A percentile compares a stretch with the other conserved stretches of the same genome.
phyloP scores from a whole-genome alignment of 2,888 invertebrate species.

The Xanthorhoe spadicearia region DNA sequence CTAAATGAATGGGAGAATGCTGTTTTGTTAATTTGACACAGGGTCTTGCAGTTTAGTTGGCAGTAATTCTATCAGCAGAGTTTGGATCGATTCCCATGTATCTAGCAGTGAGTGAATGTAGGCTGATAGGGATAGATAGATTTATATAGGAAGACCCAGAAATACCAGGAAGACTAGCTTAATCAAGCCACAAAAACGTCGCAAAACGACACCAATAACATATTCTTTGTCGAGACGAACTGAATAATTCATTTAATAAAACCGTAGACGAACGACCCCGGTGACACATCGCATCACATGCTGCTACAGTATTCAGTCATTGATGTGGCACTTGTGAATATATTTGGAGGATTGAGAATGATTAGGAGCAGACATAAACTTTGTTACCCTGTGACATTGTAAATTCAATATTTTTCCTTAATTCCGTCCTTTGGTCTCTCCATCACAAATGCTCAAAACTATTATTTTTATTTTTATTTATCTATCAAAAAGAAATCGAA shows the following conservation, averaged over 20 bases:
- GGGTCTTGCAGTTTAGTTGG: background rate
- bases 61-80: background rate
- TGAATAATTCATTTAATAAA: slow-evolving; percentile 57
- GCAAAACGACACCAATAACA: slow-evolving; percentile 38
- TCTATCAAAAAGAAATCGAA: no score
- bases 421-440: no score
- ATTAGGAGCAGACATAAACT: background rate
- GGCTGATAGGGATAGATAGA: no score
- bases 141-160: background rate
- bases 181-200: slow-evolving; percentile 15
- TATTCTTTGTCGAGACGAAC: slow-evolving; percentile 24
- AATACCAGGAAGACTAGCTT: background rate
- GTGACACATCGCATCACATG: slow-evolving; percentile 45
- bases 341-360: background rate
- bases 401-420: no score
- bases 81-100: no score
- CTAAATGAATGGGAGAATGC: background rate
- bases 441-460: no score
- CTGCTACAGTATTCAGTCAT: slow-evolving; percentile 5
- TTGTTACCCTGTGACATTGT: background rate
- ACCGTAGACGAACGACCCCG: slow-evolving; percentile 54
- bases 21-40: background rate
- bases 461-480: no score
- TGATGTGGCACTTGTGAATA: slow-evolving; percentile 8
- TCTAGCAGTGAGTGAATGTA: no score